A percentile compares a stretch with the other conserved stretches of the same genome.
These are phyloP conservation scores for Bacillus rossius DNA, from an alignment of 1,140 invertebrate genomes.

Conservation along the genomic window DNA sequence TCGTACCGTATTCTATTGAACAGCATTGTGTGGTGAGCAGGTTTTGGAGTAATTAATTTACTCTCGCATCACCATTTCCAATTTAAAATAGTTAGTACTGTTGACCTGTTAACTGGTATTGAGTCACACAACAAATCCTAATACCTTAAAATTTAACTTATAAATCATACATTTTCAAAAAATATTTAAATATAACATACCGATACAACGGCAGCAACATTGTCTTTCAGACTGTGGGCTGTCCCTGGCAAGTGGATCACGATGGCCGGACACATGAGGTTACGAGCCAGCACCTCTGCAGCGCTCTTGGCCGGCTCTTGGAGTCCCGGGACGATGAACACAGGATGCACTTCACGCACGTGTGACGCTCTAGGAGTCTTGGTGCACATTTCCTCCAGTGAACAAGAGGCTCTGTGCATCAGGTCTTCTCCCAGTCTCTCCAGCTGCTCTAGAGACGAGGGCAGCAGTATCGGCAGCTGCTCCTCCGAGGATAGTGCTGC, in stretches of 20 bases:
- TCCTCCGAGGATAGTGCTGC: too few relatives aligned
- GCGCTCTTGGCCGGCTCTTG: background rate
- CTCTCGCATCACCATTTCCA: too few relatives aligned
- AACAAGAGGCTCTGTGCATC: background rate
- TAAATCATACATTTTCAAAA: too few relatives aligned
- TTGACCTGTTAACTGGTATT: too few relatives aligned
- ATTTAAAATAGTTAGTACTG: too few relatives aligned
- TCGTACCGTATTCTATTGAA: too few relatives aligned
- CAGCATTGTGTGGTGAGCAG: too few relatives aligned
- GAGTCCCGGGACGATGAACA: conserved; percentile 38
- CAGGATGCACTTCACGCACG: conserved; percentile 33
- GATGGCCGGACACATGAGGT: background rate
- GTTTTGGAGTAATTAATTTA: too few relatives aligned
- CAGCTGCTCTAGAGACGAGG: conserved; percentile 1
- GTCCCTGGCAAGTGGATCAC: background rate
- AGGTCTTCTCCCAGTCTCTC: background rate
- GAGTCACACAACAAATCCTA: too few relatives aligned
- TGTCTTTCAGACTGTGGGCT: background rate
- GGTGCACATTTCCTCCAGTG: background rate
- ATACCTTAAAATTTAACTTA: too few relatives aligned
- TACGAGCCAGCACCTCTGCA: background rate
- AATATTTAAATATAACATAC: too few relatives aligned
- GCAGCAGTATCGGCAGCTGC: background rate
- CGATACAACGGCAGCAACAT: background rate
- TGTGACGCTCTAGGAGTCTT: conserved; percentile 26